Base-by-base conservation (phyloP, 2,888 invertebrate genomes). In the Sinelater perroti region DNA sequence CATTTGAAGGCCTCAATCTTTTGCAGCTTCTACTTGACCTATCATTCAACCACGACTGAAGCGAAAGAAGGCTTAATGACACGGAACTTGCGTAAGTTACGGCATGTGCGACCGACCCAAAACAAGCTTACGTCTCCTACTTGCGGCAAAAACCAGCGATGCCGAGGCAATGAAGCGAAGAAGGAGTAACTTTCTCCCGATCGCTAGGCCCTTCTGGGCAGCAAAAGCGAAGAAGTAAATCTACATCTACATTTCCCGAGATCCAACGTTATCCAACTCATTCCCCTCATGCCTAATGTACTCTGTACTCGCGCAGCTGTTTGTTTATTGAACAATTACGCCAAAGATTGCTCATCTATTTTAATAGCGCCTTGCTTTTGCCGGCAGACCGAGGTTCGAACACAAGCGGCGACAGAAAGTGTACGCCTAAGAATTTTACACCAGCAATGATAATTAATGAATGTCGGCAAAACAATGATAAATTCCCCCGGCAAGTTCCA, bases 231-330 rank as follows among this genome's bases (percentile, higher is more conserved):
- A 38, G 6, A 7, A 20, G 20, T 13, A 7, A 24, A 5, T n/a
- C 40, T 24, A 10, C 24, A 40, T 24, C 40, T 40, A 40, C 21
- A 24, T 36, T 36, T 36, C 18, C 14, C 14, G 2, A 36, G 18
- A 18, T 36, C 18, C 17, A 24, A 40, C 24, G 21, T 24, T 24
- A 40, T 40, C 11, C 10, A 38, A 38, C 6, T 20, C n/a, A 20
- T n/a, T 38, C 16, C 16, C 8, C 16, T 14, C n/a, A 33, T 6
- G 11, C 11, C 13, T 30, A 30, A 10, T 6, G 30, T 13, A 30
- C 10, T 3, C 10, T 30, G 2, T 10, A 6, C 10, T 30, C 13
- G 10, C 3, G 13, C 10, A 2, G 30, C 3, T 30, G 10, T 8
- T n/a, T n/a, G n/a, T n/a, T n/a, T n/a, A n/a, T n/a, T n/a, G n/a